A percentile compares a stretch with the other conserved stretches of the same genome.
phyloP scores from a whole-genome alignment of 1,140 invertebrate genomes.

The Oedothorax gibbosus region DNA sequence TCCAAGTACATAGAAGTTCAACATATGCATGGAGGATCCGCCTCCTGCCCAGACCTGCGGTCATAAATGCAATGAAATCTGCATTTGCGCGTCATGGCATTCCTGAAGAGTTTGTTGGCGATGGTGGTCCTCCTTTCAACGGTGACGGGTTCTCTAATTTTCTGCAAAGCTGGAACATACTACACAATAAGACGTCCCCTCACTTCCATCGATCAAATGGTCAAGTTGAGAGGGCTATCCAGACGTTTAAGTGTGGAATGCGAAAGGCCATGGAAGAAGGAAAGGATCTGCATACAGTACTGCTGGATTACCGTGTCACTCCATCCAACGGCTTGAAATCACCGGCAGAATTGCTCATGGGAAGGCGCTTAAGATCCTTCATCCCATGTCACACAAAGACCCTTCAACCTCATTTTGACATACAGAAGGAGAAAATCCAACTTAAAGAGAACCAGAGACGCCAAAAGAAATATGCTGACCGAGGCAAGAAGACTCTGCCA shows the following conservation, averaged over 20 bases:
- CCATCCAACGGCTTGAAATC: conserved; percentile 7
- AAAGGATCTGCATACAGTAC: conserved; percentile 31
- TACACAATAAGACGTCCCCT: conserved; percentile 8
- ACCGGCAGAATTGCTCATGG: conserved; percentile 46
- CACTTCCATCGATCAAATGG: conserved; percentile 36
- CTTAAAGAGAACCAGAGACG: background rate
- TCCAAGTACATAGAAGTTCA: conserved; percentile 63
- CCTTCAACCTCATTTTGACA: too few species aligned
- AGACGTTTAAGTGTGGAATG: conserved; percentile 32
- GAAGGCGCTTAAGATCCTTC: conserved; percentile 21
- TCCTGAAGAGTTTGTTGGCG: conserved; percentile 61
- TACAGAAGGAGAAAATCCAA: background rate
- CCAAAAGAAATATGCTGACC: background rate
- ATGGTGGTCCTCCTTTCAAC: conserved; percentile 63
- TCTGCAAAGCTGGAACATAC: conserved; percentile 16
- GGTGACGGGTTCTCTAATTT: background rate
- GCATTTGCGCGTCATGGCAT: conserved; percentile 63
- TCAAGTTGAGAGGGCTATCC: conserved; percentile 32
- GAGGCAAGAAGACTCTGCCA: background rate
- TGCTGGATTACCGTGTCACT: conserved; percentile 38
- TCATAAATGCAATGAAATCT: conserved; percentile 62
- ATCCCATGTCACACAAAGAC: background rate
- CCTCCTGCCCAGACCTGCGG: conserved; percentile 41
- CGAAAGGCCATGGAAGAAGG: conserved; percentile 15
- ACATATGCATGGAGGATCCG: conserved; percentile 45